Evolutionary conservation across 2,888 invertebrate species (phyloP), one percentile per base, ranked within the genome.

Genomic region (Ctenicera cuprea): DNA sequence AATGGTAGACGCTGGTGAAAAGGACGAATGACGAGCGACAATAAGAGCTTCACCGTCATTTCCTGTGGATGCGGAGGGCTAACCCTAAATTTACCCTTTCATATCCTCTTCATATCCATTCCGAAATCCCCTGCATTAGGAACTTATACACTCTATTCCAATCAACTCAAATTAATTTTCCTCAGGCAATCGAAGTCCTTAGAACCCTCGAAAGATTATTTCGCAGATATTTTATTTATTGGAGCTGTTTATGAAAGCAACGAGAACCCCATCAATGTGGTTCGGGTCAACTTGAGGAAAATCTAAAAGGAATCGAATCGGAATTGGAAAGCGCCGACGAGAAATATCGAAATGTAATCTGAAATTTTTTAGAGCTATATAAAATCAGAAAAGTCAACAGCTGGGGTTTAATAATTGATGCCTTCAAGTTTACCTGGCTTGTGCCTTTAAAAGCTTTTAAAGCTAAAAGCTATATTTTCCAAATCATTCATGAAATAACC

Each of bases 131-230:
- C 22, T 30, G 54, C 33, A 54, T 54, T 54, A 54, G 7, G 30
- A 54, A 54, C 54, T 54, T 54, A 54, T 30, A 54, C n/a, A 54
- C 54, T 54, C 54, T 54, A 54, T 26, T 54, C 52, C 65, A 54
- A 52, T 52, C 52, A 66, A 52, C 38, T 54, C 65, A 54, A 66
- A 67, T 67, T 57, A 57, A 67, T 67, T 67, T 67, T 59, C 67
- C 43, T 14, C 14, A 22, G 33, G 57, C 33, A 30, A 37, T 18
- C 33, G n/a, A 59, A 59, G 38, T 33, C 38, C 38, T 18, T 8
- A 54, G 22, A 50, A 26, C 30, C 14, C 12, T 9, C 7, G 18
- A 8, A 18, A 59, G 59, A 59, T 38, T 37, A 38, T 38, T 59
- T 8, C 12, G 57, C 38, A 38, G 20, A 59, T 59, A 59, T 59